phyloP scores from a whole-genome alignment of 35 echinoderm and acorn worm species.

The Ptychodera flava region DNA sequence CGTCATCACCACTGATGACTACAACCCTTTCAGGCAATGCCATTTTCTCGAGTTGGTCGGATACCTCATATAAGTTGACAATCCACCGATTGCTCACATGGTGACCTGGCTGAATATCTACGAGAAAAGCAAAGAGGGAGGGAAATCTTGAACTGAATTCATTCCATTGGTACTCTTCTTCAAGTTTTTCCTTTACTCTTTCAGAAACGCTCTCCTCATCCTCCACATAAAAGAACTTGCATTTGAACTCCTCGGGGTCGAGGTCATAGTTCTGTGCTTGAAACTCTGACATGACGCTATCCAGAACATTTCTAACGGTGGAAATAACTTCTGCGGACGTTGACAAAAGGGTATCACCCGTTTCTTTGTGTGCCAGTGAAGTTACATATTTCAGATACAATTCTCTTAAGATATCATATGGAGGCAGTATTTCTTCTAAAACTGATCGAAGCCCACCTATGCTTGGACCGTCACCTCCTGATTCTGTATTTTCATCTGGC shows the following conservation, averaged over 20 bases:
- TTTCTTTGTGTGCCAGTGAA: not conserved
- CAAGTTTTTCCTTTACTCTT: not conserved
- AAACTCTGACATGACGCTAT: not conserved
- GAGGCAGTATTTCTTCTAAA: not conserved
- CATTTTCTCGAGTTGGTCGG: not conserved
- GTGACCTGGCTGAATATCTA: not conserved
- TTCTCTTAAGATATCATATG: not conserved
- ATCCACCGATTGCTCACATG: not conserved
- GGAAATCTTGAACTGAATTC: not conserved
- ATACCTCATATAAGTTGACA: not conserved
- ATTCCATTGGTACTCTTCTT: not conserved
- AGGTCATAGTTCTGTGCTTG: not conserved
- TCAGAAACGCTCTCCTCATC: not conserved
- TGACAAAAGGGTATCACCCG: not conserved
- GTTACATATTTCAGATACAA: not conserved
- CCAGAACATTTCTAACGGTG: not conserved
- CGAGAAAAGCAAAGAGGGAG: not conserved
- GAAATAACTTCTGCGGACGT: not conserved
- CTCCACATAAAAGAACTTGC: not conserved
- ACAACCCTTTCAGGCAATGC: not conserved
- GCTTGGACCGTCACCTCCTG: not conserved
- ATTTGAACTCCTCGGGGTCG: not conserved
- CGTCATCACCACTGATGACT: not conserved
- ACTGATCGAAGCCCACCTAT: not conserved
- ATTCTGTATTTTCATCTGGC: not conserved